These are phyloP conservation scores for Mesaphorura yosii DNA, from an alignment of 1,140 invertebrate species.

Conservation along the genomic window DNA sequence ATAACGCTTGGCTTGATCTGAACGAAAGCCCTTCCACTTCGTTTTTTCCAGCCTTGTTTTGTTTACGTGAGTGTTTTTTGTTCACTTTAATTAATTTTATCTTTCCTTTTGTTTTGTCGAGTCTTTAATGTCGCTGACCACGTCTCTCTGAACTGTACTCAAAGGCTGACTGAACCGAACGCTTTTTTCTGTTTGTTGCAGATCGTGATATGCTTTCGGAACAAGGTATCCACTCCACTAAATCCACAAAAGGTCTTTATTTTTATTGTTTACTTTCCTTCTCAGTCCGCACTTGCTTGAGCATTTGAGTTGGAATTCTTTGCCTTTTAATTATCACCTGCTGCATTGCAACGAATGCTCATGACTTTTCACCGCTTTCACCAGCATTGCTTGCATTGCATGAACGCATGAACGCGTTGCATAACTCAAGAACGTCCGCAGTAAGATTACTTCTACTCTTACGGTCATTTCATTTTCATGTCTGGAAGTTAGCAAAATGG, in stretches of 20 bases:
- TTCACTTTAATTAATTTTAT: slow-evolving; percentile 2
- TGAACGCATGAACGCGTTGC: too few species aligned
- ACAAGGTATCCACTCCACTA: slow-evolving; percentile 29
- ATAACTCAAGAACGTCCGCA: too few species aligned
- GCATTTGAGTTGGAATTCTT: background rate
- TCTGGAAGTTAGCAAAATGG: too few species aligned
- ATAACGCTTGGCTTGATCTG: too few species aligned
- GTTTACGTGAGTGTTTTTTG: background rate
- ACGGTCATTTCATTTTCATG: too few species aligned
- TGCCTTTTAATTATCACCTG: background rate
- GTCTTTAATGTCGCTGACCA: too few species aligned
- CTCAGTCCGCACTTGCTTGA: background rate
- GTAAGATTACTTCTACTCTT: too few species aligned
- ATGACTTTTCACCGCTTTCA: background rate
- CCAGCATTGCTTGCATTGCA: too few species aligned
- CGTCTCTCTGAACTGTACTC: background rate
- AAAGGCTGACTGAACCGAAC: background rate
- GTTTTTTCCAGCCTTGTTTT: background rate
- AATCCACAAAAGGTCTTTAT: slow-evolving; percentile 29
- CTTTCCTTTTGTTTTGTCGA: slow-evolving; percentile 4
- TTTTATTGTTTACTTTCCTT: slow-evolving; percentile 17
- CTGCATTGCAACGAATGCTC: background rate
- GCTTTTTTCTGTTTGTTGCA: slow-evolving; percentile 29
- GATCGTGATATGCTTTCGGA: slow-evolving; percentile 32
- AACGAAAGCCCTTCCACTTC: too few species aligned